A percentile compares a stretch with the other conserved stretches of the same genome.
Evolutionary conservation across 1,140 invertebrate species (phyloP).

Genomic region (Galleria mellonella): DNA sequence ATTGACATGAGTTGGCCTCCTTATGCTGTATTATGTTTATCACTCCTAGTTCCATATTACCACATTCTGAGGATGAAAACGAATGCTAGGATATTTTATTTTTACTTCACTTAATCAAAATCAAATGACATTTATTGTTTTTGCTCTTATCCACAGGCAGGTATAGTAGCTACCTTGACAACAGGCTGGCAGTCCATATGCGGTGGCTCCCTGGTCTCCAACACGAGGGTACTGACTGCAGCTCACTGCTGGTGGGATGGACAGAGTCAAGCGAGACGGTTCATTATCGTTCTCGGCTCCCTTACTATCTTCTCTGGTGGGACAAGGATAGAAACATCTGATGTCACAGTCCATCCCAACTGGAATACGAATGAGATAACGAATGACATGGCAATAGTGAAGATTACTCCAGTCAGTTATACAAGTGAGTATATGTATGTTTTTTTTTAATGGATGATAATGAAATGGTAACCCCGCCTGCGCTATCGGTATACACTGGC

Average conservation of each 20-base stretch:
- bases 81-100: no score
- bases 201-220: slow-evolving; percentile 73
- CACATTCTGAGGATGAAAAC: no score
- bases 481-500: no score
- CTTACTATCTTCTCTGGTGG: slow-evolving; percentile 47
- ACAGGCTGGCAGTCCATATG: slow-evolving; percentile 53
- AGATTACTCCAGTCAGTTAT: slow-evolving; percentile 41
- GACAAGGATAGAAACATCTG: slow-evolving; percentile 34
- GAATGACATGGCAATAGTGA: slow-evolving; percentile 73
- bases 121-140: no score
- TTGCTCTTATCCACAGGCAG: slow-evolving; percentile 24
- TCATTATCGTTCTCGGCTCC: slow-evolving; percentile 50
- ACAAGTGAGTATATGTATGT: slow-evolving; percentile 33
- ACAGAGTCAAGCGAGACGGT: slow-evolving; percentile 27
- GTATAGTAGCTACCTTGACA: slow-evolving; percentile 32
- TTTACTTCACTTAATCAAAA: no score
- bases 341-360: slow-evolving; percentile 54
- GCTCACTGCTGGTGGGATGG: slow-evolving; percentile 74
- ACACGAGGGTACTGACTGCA: slow-evolving; percentile 73
- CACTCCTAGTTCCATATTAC: no score
- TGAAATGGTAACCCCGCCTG: no score
- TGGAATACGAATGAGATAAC: slow-evolving; percentile 57
- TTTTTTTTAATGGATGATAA: slow-evolving; percentile 11
- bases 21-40: no score
- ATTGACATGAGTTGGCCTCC: no score